Percentiles rank a stretch among this genome's conserved stretches.
phyloP scores from a whole-genome alignment of 2,888 invertebrate species.

The Anagyrus pseudococci region DNA sequence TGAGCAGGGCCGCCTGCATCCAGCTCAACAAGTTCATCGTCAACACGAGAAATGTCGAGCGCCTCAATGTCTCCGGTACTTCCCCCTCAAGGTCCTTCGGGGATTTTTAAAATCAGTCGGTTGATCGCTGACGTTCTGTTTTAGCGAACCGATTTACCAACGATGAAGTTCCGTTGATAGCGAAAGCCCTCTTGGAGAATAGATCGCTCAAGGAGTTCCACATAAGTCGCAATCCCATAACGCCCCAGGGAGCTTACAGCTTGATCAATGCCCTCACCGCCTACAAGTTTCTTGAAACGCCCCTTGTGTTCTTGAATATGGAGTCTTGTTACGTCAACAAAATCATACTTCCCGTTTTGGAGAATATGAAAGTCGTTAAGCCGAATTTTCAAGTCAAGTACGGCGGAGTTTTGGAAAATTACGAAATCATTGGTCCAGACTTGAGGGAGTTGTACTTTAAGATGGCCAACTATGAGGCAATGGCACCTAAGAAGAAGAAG shows the following conservation, averaged over 20 bases:
- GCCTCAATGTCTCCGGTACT: conserved; percentile 50
- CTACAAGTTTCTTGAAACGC: conserved; percentile 7
- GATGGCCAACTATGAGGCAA: conserved; percentile 63
- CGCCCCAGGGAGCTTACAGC: conserved; percentile 57
- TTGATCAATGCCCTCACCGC: conserved; percentile 23
- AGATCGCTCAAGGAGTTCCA: conserved; percentile 60
- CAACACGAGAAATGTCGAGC: conserved; percentile 41
- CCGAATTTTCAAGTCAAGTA: conserved; percentile 30
- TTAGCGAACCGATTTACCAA: conserved; percentile 53
- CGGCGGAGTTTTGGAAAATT: conserved; percentile 63
- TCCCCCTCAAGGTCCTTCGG: not conserved
- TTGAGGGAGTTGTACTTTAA: conserved; percentile 60
- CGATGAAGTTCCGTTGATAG: conserved; percentile 53
- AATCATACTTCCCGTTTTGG: conserved; percentile 51
- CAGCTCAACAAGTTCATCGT: conserved; percentile 43
- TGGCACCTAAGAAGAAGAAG: conserved; percentile 62
- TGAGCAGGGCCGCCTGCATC: conserved; percentile 45
- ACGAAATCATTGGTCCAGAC: conserved; percentile 62
- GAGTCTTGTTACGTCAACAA: conserved; percentile 64
- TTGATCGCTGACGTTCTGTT: not conserved
- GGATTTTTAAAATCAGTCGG: not conserved
- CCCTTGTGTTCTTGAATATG: conserved; percentile 64
- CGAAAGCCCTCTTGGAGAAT: conserved; percentile 61
- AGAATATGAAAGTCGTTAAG: conserved; percentile 41
- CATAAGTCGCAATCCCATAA: conserved; percentile 65